Percentiles rank a stretch among this genome's conserved stretches.
Conservation (phyloP, 1,140 invertebrate genomes). For the Pogonus chalceus region DNA sequence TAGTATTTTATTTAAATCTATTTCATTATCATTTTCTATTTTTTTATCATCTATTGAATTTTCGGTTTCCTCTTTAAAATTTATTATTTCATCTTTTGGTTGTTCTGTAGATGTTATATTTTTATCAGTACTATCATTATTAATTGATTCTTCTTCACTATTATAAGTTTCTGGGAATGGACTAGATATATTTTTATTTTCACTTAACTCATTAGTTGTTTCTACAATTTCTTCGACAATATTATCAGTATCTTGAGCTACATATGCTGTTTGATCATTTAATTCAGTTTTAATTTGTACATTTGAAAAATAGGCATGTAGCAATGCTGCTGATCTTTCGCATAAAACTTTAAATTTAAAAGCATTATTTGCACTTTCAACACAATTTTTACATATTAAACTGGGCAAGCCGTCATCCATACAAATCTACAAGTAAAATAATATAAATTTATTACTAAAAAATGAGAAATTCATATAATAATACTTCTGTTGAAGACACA, state of each 20-base stretch:
- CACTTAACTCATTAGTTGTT: not conserved
- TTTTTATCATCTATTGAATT: too few relatives aligned
- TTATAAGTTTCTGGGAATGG: too few relatives aligned
- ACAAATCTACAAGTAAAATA: constrained; percentile 8
- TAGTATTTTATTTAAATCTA: too few relatives aligned
- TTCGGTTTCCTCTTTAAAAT: too few relatives aligned
- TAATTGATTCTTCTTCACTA: too few relatives aligned
- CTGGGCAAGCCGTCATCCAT: constrained; percentile 19
- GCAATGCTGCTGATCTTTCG: constrained; percentile 18
- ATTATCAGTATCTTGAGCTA: not conserved
- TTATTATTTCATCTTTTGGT: too few relatives aligned
- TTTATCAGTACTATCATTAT: too few relatives aligned
- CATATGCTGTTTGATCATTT: not conserved
- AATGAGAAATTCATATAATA: too few relatives aligned
- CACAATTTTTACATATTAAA: constrained; percentile 22
- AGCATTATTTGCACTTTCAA: constrained; percentile 16
- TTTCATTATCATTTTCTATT: too few relatives aligned
- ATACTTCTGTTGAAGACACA: not conserved
- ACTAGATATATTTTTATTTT: not conserved
- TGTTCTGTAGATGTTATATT: too few relatives aligned
- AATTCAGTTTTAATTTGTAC: constrained; percentile 7
- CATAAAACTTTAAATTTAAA: constrained; percentile 26
- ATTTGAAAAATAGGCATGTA: constrained; percentile 16
- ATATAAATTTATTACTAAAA: not conserved
- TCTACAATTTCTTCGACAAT: not conserved